Evolutionary conservation across 2,888 invertebrate species (phyloP).

Genomic region (Adelphocoris suturalis): DNA sequence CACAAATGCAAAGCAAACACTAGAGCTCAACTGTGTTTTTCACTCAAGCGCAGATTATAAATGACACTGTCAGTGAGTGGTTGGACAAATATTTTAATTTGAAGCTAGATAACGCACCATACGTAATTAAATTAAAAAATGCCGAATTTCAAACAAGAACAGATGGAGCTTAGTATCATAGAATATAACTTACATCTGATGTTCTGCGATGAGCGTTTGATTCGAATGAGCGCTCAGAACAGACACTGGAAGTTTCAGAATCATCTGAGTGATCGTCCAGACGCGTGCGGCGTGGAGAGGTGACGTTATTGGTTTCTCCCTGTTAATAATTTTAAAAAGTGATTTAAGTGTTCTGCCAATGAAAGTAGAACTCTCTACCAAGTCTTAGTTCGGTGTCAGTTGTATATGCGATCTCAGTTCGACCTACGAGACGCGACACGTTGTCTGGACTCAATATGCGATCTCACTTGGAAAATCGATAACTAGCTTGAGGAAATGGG

Average conservation of each 20-base stretch:
- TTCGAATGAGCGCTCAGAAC: conserved; percentile 93
- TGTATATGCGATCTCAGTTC: too few species aligned
- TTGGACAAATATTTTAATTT: background rate
- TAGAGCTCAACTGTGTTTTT: background rate
- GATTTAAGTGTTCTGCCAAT: too few species aligned
- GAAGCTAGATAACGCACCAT: too few species aligned
- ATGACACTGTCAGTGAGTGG: conserved; percentile 13
- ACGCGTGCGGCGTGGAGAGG: conserved; percentile 75
- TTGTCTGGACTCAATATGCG: too few species aligned
- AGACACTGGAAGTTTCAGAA: conserved; percentile 96
- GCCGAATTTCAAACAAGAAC: too few species aligned
- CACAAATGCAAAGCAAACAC: conserved; percentile 23
- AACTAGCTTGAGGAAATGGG: too few species aligned
- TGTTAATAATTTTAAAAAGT: conserved; percentile 36
- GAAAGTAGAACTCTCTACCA: too few species aligned
- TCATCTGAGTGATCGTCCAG: conserved; percentile 90
- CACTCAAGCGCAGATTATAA: background rate
- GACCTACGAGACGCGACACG: too few species aligned
- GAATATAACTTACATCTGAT: conserved; percentile 84
- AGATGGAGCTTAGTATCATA: background rate
- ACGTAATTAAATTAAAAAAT: too few species aligned
- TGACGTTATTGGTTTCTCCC: conserved; percentile 69
- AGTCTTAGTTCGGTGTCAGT: too few species aligned
- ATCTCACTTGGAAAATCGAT: too few species aligned
- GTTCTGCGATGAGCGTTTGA: conserved; percentile 87